Percentiles rank a stretch among this genome's conserved stretches.
Evolutionary conservation across 35 echinoderm and acorn worm species (phyloP).

Genomic region (Heliocidaris tuberculata): DNA sequence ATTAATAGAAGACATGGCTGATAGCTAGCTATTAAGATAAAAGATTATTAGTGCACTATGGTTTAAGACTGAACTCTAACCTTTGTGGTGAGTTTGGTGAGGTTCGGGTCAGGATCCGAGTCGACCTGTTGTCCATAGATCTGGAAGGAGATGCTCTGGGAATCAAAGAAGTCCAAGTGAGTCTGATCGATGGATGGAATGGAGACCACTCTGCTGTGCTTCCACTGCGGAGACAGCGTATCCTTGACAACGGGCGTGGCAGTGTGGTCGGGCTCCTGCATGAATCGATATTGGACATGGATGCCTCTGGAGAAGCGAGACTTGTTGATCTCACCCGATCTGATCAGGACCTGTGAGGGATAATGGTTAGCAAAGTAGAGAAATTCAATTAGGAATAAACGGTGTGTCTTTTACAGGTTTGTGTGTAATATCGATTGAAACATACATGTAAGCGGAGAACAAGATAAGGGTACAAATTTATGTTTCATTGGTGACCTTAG

Average conservation of each 20-base stretch:
- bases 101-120: conserved; percentile 68
- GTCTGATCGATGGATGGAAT: conserved; percentile 72
- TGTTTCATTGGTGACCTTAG: too few relatives aligned
- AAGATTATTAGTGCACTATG: too few relatives aligned
- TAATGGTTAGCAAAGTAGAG: not conserved
- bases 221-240: conserved; percentile 87
- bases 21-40: too few relatives aligned
- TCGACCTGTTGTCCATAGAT: conserved; percentile 86
- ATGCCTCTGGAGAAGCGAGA: conserved; percentile 87
- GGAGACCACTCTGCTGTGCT: conserved; percentile 79
- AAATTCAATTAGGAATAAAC: not conserved
- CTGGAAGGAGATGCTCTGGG: conserved; percentile 67
- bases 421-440: not conserved
- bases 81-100: conserved; percentile 86
- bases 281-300: conserved; percentile 78
- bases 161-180: conserved; percentile 83
- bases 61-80: conserved; percentile 39
- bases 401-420: not conserved
- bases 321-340: conserved; percentile 89
- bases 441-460: too few relatives aligned
- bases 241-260: conserved; percentile 59
- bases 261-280: conserved; percentile 66
- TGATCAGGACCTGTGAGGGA: conserved; percentile 66
- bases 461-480: too few relatives aligned
- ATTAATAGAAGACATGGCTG: too few relatives aligned